Conservation (phyloP, 2,113 vertebrate genomes). For the human region DNA sequence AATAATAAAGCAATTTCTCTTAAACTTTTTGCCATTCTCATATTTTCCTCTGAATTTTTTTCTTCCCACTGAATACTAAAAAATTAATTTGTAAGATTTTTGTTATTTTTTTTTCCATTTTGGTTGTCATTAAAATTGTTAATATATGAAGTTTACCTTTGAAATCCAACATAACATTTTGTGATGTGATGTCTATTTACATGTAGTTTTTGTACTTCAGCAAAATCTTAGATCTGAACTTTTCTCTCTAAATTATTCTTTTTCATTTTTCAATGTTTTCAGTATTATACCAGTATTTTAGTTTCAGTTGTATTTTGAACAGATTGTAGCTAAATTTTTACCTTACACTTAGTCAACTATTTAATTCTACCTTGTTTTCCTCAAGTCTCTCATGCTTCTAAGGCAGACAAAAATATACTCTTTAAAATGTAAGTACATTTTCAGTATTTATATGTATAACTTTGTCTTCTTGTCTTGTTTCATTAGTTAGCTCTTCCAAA, state of each 20-base stretch:
- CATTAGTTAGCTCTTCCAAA: neutral
- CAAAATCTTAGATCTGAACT: neutral
- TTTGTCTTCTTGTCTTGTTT: neutral
- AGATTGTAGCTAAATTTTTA: neutral
- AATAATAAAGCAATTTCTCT: neutral
- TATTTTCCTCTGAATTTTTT: neutral
- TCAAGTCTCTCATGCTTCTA: neutral
- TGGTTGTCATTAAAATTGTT: neutral
- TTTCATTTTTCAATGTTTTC: neutral
- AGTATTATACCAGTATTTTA: neutral
- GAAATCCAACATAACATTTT: neutral
- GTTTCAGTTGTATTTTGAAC: neutral
- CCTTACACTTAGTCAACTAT: neutral
- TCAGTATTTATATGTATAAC: neutral
- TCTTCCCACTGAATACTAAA: neutral
- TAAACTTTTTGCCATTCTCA: neutral
- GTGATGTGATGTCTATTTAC: neutral
- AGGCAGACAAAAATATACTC: neutral
- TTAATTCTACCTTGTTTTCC: neutral
- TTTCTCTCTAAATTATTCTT: neutral
- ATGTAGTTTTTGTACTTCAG: neutral
- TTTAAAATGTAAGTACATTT: neutral
- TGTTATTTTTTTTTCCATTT: neutral
- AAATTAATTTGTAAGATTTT: neutral
- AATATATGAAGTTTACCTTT: neutral